These are phyloP conservation scores for Macrosteles quadrilineatus DNA, from an alignment of 1,140 invertebrate genomes.

Conservation along the genomic window DNA sequence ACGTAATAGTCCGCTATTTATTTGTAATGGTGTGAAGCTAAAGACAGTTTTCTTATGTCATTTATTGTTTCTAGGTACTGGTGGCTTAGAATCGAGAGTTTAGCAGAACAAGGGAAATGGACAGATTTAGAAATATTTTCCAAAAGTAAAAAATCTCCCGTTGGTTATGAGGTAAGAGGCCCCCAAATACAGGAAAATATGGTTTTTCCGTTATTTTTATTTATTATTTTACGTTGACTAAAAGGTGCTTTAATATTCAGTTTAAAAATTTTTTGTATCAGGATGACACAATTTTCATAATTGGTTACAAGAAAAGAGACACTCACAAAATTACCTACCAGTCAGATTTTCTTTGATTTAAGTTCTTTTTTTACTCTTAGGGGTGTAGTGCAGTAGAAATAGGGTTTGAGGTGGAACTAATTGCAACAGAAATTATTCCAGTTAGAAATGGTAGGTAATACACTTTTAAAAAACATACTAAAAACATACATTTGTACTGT, in stretches of 20 bases:
- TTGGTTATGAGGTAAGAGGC: constrained; percentile 79
- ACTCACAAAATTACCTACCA: not conserved
- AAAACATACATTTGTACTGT: no score
- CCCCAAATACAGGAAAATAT: not conserved
- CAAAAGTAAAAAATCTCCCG: constrained; percentile 88
- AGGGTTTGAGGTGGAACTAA: no score
- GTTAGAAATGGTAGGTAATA: no score
- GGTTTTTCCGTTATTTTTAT: not conserved
- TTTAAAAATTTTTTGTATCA: constrained; percentile 2
- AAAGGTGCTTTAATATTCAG: not conserved
- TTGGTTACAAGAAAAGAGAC: not conserved
- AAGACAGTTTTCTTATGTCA: no score
- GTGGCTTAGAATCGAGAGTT: constrained; percentile 80
- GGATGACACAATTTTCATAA: not conserved
- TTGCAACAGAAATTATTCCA: no score
- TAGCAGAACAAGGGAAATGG: constrained; percentile 80
- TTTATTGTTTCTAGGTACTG: constrained; percentile 70
- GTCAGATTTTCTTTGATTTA: not conserved
- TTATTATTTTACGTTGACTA: not conserved
- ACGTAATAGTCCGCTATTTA: no score
- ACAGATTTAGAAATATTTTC: constrained; percentile 87
- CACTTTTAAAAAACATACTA: no score
- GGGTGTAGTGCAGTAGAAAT: no score
- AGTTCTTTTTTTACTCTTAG: no score
- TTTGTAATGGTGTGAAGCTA: no score